Base-by-base conservation (phyloP, 2,888 invertebrate genomes). In the Nephrotoma appendiculata region DNA sequence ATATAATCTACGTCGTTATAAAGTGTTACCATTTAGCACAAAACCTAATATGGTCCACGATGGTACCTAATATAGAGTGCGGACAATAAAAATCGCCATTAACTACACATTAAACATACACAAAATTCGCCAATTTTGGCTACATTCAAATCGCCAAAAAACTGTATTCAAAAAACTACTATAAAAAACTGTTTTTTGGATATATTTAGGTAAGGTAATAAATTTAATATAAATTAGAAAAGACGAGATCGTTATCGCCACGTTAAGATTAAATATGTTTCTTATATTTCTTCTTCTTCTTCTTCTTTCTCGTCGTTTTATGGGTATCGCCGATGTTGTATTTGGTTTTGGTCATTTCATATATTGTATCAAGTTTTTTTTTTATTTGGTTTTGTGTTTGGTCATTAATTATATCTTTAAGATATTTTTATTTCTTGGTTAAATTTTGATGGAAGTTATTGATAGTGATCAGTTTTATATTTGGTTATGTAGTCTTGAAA, bases 201-300 rank as follows among this genome's bases (percentile, higher is more conserved):
- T 71, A 71, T 71, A 71, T 71, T 71, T 42, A 84, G 84, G 41
- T 84, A 41, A 84, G 43, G 42, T 84, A 84, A 84, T 84, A 84
- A 84, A 84, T 84, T 84, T 84, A 42, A 84, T 42, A 84, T 84
- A 43, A 84, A 84, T 84, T 84, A 84, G 43, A 84, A 43, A 84
- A 84, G 41, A 84, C 84, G 84, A 84, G 84, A 84, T 84, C 84
- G 84, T 84, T 84, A 84, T 84, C 84, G 84, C 84, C 84, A 84
- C 84, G 84, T 71, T 71, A 71, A 71, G 71, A 71, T 71, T 71
- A 71, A 31, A 31, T 71, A 71, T 31, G 71, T 71, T 71, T 71
- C 71, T 71, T 71, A 19, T 71, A 2, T 1, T 71, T 71, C 7
- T 71, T 71, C 71, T 71, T 71, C 9, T 71, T 71, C 9, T 2